A percentile compares a stretch with the other conserved stretches of the same genome.
Evolutionary conservation across 2,113 vertebrate genomes (phyloP).

Genomic region (Taxidea taxus): DNA sequence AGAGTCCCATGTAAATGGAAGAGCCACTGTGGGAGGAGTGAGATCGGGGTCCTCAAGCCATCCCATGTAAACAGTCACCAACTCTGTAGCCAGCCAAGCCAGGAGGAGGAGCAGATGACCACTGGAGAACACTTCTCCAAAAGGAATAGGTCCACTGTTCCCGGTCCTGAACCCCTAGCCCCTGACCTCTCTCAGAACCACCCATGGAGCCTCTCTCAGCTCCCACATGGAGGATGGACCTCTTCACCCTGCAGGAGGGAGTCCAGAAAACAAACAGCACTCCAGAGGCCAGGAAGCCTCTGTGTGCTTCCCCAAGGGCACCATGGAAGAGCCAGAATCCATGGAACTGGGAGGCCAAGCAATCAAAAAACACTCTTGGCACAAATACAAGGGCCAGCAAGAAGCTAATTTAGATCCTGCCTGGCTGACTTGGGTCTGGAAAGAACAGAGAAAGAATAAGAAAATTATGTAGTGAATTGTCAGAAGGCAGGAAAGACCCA

Average conservation of each 20-base stretch:
- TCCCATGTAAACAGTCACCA: neutral
- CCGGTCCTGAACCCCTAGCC: neutral
- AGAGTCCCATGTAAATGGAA: neutral
- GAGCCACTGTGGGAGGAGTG: neutral
- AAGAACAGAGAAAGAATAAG: constrained; percentile 47
- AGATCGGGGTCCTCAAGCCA: neutral
- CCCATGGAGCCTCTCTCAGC: neutral
- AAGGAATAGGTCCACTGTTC: neutral
- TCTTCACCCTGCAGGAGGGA: neutral
- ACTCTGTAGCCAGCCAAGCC: neutral
- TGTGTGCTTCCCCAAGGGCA: neutral
- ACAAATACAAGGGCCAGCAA: constrained; percentile 42
- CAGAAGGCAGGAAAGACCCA: constrained; percentile 64
- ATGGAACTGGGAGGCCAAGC: constrained; percentile 21
- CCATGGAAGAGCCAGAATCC: neutral
- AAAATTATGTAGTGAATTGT: constrained; percentile 58
- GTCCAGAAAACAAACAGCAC: neutral
- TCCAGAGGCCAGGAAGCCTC: neutral
- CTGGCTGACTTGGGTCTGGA: constrained; percentile 57
- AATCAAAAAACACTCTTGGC: constrained; percentile 62
- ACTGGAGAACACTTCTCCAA: neutral
- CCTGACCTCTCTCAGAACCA: neutral
- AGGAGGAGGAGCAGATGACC: neutral
- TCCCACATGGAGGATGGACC: neutral
- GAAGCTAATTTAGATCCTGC: constrained; percentile 54